Evolutionary conservation across 2,113 vertebrate species (phyloP).

Genomic region (Vombatus ursinus): DNA sequence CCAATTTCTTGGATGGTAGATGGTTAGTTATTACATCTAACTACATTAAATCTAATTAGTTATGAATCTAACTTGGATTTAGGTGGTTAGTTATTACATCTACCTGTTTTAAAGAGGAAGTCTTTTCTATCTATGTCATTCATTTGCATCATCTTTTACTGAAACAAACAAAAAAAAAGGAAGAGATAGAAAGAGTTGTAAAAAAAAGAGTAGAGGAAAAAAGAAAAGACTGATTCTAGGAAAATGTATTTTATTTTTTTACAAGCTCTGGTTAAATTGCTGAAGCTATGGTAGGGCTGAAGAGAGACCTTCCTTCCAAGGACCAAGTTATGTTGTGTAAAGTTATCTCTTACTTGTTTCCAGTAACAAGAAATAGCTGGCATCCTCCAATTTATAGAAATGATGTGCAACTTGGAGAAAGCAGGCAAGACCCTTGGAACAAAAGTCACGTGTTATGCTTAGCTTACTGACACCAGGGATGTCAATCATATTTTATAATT

Average conservation of each 20-base stretch:
- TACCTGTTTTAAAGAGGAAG: background rate
- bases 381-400: background rate
- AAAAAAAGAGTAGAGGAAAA: background rate
- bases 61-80: slow-evolving; percentile 3
- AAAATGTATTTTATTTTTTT: background rate
- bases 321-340: background rate
- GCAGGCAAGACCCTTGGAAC: background rate
- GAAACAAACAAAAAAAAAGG: slow-evolving; percentile 27
- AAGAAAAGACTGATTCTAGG: background rate
- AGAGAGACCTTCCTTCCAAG: background rate
- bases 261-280: background rate
- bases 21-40: background rate
- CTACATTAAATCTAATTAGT: background rate
- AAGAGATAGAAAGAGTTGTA: background rate
- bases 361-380: background rate
- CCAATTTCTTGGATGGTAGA: background rate
- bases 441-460: background rate
- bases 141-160: slow-evolving; percentile 9
- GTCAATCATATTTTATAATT: background rate
- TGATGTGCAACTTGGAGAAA: background rate
- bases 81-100: background rate
- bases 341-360: background rate
- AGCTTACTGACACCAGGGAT: background rate
- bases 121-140: background rate
- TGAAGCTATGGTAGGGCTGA: background rate